Conservation (phyloP, 2,113 vertebrate species). For the Anser brachyrhynchus region DNA sequence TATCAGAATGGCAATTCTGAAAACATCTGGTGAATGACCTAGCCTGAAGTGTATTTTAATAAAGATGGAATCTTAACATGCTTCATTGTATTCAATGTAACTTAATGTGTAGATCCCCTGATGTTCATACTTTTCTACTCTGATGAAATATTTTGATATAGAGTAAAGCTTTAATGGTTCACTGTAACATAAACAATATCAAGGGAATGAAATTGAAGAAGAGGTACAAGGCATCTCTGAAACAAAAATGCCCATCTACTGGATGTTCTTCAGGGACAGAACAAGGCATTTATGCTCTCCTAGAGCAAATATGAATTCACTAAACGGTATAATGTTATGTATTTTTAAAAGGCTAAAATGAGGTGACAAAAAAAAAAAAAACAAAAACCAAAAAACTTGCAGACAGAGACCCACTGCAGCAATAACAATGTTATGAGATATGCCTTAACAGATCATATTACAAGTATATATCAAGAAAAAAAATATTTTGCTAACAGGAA, state of each 20-base stretch:
- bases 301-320: background rate
- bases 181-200: background rate
- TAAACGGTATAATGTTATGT: background rate
- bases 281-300: background rate
- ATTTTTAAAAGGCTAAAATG: background rate
- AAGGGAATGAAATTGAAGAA: background rate
- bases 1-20: background rate
- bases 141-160: background rate
- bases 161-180: slow-evolving; percentile 45
- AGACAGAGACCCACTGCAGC: background rate
- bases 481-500: background rate
- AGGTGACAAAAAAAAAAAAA: background rate
- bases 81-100: background rate
- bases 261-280: slow-evolving; percentile 8
- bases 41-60: background rate
- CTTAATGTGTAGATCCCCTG: background rate
- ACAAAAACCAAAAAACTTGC: background rate
- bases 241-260: slow-evolving; percentile 4
- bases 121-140: background rate
- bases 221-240: background rate
- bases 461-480: background rate
- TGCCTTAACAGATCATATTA: background rate
- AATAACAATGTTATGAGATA: background rate
- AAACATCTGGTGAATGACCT: background rate
- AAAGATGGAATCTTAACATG: background rate